Evolutionary conservation across 2,888 invertebrate species (phyloP), one percentile per base, ranked within the genome.

Genomic region (Neocrepidodera transversa): DNA sequence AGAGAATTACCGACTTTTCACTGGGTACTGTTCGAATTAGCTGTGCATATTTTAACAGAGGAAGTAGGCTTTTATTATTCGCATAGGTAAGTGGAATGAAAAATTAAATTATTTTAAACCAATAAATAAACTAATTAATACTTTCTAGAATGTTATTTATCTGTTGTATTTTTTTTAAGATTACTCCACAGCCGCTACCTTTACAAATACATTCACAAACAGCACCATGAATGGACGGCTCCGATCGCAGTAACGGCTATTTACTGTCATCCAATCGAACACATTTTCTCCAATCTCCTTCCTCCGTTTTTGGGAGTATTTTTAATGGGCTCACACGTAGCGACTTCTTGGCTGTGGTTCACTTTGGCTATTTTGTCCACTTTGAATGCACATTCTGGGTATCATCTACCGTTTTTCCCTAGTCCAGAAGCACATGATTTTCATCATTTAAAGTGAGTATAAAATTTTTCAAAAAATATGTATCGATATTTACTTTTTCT

Each of bases 221-320:
- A 87, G 69, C 93, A 93, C 76, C 93, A 93, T 71, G 92, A 93
- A 77, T 93, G 93, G 93, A 91, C 90, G 1, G 89, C 93, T 0
- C 93, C 93, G 0, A 87, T 93, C 50, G 90, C 92, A n/a, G 86
- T 92, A 2, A 88, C 91, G 0, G 87, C 91, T 10, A 81, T 92
- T 36, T 93, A 93, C 77, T 89, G 90, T 68, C 91, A 93, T 79
- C 92, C 93, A 0, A 76, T 91, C 38, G 86, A 88, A 71, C 91
- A 93, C 76, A 80, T 91, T 55, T 83, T 92, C 63, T 90, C 91
- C 42, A 93, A 93, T 79, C 76, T 92, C 56, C 67, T 91, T 57
- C 93, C 93, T 16, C 88, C 90, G 2, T 85, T 90, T 69, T 74
- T 91, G 60, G 93, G 93, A 68, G 90, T 88, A 10, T 83, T 88